Evolutionary conservation across 2,113 vertebrate species (phyloP).

Genomic region (Oenanthe melanoleuca): DNA sequence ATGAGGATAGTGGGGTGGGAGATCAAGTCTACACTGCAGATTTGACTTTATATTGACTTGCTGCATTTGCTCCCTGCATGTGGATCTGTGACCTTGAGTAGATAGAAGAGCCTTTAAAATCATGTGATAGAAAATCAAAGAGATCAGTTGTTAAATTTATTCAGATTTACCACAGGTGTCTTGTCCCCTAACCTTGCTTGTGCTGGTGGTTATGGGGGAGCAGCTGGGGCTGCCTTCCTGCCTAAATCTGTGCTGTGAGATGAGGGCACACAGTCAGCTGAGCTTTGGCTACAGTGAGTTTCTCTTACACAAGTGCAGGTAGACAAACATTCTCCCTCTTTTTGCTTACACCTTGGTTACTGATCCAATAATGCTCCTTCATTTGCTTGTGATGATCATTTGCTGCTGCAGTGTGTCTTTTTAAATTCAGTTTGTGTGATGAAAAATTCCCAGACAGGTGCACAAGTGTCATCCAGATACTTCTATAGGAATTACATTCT

Average conservation of each 20-base stretch:
- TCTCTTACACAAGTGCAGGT: neutral
- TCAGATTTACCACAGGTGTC: neutral
- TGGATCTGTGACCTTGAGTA: neutral
- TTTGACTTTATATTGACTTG: neutral
- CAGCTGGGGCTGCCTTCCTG: neutral
- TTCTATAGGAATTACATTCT: neutral
- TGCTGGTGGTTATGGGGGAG: neutral
- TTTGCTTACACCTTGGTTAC: neutral
- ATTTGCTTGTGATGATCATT: neutral
- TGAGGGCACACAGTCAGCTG: neutral
- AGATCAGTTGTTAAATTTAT: neutral
- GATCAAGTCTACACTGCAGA: neutral
- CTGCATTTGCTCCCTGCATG: neutral
- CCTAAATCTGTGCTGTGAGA: neutral
- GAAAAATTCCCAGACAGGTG: neutral
- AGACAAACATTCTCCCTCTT: neutral
- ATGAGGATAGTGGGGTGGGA: neutral
- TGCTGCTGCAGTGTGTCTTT: neutral
- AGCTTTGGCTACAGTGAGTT: neutral
- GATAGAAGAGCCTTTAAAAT: neutral
- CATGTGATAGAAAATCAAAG: neutral
- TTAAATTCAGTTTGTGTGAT: neutral
- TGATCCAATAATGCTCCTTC: neutral
- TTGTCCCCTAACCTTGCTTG: neutral
- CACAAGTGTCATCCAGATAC: neutral